A percentile compares a stretch with the other conserved stretches of the same genome.
phyloP scores from a whole-genome alignment of 2,797 vertebrate genomes.

The Pseudochaenichthys georgianus region DNA sequence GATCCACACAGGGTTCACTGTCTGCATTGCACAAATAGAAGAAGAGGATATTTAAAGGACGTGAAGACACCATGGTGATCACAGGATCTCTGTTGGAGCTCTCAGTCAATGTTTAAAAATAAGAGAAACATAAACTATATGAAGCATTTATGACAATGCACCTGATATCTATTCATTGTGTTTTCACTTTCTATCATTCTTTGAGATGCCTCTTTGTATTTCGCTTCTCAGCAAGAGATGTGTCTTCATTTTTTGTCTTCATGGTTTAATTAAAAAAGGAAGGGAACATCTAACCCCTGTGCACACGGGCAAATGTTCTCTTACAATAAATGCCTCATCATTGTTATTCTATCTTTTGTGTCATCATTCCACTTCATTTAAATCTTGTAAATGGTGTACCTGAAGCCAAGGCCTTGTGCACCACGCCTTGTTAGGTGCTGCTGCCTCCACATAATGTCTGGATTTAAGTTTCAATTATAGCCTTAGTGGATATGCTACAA shows the following conservation, averaged over 20 bases:
- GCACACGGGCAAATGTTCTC: slow-evolving; percentile 34
- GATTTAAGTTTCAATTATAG: slow-evolving; percentile 63
- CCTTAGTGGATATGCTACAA: slow-evolving; percentile 53
- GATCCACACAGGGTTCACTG: slow-evolving; percentile 21
- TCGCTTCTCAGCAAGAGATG: slow-evolving; percentile 26
- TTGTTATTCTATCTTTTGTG: slow-evolving; percentile 24
- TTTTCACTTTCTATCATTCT: background rate
- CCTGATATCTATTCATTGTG: background rate
- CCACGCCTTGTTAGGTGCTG: slow-evolving; percentile 40
- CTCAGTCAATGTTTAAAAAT: slow-evolving; percentile 7
- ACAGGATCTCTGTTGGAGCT: background rate
- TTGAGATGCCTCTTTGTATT: slow-evolving; percentile 5
- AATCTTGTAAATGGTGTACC: background rate
- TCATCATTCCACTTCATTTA: slow-evolving; percentile 36
- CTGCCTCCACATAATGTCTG: slow-evolving; percentile 29
- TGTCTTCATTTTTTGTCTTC: slow-evolving; percentile 24
- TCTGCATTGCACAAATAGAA: slow-evolving; percentile 28
- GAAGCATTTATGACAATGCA: slow-evolving; percentile 15
- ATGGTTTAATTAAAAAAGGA: slow-evolving; percentile 40
- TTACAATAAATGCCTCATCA: slow-evolving; percentile 64
- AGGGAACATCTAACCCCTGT: slow-evolving; percentile 22
- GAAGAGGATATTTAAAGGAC: background rate
- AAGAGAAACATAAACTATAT: background rate
- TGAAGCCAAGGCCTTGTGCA: background rate
- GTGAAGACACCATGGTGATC: background rate